phyloP scores from a whole-genome alignment of 2,888 invertebrate genomes.

The Merodon equestris region DNA sequence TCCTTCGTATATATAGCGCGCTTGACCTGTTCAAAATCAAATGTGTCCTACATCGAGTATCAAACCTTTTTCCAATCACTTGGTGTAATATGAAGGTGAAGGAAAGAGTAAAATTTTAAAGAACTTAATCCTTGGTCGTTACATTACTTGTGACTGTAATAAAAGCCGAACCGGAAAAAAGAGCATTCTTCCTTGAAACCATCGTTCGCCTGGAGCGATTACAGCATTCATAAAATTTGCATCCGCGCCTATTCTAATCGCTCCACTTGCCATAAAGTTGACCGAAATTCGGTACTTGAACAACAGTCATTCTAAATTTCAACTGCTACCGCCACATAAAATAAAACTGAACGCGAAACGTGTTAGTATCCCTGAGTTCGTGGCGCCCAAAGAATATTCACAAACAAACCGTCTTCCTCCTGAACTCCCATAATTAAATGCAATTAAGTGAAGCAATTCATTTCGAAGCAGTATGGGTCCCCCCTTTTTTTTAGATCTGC shows the following conservation, averaged over 20 bases:
- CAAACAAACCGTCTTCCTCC: constrained; percentile 28
- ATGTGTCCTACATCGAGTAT: too few relatives aligned
- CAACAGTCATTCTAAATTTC: background rate
- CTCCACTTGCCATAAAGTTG: background rate
- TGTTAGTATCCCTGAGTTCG: constrained; percentile 1
- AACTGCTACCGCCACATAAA: background rate
- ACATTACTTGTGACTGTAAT: too few relatives aligned
- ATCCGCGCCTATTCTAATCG: background rate
- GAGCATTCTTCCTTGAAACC: too few relatives aligned
- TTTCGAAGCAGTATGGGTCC: constrained; percentile 5
- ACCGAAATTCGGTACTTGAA: background rate
- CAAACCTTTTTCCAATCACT: too few relatives aligned
- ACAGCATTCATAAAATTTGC: background rate
- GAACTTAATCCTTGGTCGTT: too few relatives aligned
- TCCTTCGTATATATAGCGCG: too few relatives aligned
- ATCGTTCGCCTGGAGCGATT: too few relatives aligned
- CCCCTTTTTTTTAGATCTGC: too few relatives aligned
- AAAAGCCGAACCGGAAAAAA: too few relatives aligned
- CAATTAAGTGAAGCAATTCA: constrained; percentile 44
- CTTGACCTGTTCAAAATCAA: too few relatives aligned
- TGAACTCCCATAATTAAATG: constrained; percentile 36
- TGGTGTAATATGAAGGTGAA: too few relatives aligned
- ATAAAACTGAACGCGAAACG: background rate
- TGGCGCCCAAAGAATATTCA: constrained; percentile 13
- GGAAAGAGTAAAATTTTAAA: too few relatives aligned